Evolutionary conservation across 1,140 invertebrate genomes (phyloP).

Genomic region (roundworm (Caenorhabditis elegans)): DNA sequence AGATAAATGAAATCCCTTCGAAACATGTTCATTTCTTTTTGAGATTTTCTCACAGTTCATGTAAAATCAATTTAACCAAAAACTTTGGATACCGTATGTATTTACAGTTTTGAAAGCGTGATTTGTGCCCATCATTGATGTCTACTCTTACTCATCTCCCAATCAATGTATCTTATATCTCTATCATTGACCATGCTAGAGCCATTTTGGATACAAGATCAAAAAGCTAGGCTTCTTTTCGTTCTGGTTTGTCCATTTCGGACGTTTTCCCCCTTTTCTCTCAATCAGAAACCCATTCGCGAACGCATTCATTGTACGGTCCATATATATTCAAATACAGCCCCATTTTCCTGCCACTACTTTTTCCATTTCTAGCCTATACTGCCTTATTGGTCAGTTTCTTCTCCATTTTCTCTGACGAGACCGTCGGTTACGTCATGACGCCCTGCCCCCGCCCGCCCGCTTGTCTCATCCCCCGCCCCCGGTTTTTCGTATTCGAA

Average conservation of each 20-base stretch:
- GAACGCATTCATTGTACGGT: neutral
- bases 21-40: no score
- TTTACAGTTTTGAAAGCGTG: no score
- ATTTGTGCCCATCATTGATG: no score
- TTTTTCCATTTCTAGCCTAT: conserved; percentile 4
- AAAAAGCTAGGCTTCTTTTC: no score
- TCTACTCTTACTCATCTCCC: no score
- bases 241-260: neutral
- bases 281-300: neutral
- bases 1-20: no score
- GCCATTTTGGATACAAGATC: no score
- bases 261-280: neutral
- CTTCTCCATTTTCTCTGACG: neutral
- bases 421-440: neutral
- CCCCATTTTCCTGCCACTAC: neutral
- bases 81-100: no score
- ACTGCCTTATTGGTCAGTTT: neutral
- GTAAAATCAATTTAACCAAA: no score
- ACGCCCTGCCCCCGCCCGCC: neutral
- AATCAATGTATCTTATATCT: no score
- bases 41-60: no score
- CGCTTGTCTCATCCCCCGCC: neutral
- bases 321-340: conserved; percentile 31
- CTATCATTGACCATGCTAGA: no score
- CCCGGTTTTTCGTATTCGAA: neutral